A percentile compares a stretch with the other conserved stretches of the same genome.
Conservation (phyloP, 2,888 invertebrate species). For the Rhingia campestris region DNA sequence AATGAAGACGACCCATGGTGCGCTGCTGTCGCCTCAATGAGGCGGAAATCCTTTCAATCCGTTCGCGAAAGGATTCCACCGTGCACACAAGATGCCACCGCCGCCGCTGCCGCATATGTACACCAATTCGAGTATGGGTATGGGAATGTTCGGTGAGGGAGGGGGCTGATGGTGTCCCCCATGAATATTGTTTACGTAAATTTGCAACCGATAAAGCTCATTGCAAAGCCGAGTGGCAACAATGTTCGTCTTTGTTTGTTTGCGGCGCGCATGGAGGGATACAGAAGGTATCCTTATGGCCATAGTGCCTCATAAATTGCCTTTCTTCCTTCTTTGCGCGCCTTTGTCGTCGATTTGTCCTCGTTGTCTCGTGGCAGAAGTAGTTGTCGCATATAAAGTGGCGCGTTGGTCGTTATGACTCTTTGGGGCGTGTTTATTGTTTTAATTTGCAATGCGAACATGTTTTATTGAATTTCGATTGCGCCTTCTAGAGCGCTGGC, state of each 20-base stretch:
- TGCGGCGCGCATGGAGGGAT: conserved; percentile 9
- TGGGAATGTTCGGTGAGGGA: conserved; percentile 7
- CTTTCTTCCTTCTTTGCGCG: conserved; percentile 53
- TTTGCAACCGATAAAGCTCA: conserved; percentile 74
- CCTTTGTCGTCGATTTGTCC: conserved; percentile 11
- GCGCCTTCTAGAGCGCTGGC: conserved; percentile 26
- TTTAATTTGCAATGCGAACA: conserved; percentile 74
- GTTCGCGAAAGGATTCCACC: conserved; percentile 62
- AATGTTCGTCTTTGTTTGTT: conserved; percentile 64
- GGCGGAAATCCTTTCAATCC: conserved; percentile 73
- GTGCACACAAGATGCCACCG: not conserved
- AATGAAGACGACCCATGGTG: not conserved
- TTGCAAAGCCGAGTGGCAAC: conserved; percentile 65
- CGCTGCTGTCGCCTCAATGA: conserved; percentile 61
- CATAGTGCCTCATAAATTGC: conserved; percentile 70
- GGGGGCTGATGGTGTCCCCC: conserved; percentile 16
- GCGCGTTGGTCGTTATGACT: conserved; percentile 73
- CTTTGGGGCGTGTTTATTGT: conserved; percentile 74
- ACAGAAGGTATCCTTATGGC: conserved; percentile 69
- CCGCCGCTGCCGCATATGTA: not conserved
- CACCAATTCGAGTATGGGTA: no score
- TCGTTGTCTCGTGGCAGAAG: conserved; percentile 48
- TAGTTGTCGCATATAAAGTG: conserved; percentile 74
- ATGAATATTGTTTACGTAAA: conserved; percentile 75
- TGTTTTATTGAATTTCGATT: conserved; percentile 74